A percentile compares a stretch with the other conserved stretches of the same genome.
These are phyloP conservation scores for Sipha flava DNA, from an alignment of 1,140 invertebrate species.

Conservation along the genomic window DNA sequence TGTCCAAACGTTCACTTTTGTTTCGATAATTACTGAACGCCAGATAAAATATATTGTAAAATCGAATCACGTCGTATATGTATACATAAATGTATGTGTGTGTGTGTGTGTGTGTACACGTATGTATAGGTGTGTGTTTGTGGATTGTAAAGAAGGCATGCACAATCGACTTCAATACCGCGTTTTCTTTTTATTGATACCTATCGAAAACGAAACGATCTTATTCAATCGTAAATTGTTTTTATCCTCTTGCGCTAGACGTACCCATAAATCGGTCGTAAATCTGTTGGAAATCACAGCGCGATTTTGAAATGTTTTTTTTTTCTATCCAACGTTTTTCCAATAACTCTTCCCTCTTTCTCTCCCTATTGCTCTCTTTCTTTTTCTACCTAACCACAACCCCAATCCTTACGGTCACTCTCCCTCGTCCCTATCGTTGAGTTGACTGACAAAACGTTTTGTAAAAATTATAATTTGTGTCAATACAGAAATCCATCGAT, in stretches of 20 bases:
- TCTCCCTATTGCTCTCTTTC: no score
- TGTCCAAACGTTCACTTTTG: neutral
- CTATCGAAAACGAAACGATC: neutral
- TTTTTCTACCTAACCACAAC: no score
- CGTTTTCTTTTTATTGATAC: constrained; percentile 2
- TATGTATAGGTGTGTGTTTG: no score
- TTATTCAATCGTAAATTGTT: constrained; percentile 10
- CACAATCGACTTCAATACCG: neutral
- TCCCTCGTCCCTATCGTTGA: no score
- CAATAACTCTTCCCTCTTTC: neutral
- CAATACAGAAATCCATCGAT: no score
- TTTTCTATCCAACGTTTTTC: neutral
- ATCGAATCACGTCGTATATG: neutral
- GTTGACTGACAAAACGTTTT: neutral
- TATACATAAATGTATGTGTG: no score
- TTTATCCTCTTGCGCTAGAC: neutral
- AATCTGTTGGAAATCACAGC: neutral
- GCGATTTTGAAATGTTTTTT: neutral
- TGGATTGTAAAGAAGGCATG: no score
- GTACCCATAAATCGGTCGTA: constrained; percentile 4
- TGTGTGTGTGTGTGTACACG: no score
- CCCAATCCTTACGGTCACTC: no score
- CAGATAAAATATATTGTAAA: neutral
- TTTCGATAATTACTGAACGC: neutral
- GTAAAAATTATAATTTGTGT: neutral